Evolutionary conservation across 2,113 vertebrate species (phyloP).

Genomic region (Butastur rufipennis): DNA sequence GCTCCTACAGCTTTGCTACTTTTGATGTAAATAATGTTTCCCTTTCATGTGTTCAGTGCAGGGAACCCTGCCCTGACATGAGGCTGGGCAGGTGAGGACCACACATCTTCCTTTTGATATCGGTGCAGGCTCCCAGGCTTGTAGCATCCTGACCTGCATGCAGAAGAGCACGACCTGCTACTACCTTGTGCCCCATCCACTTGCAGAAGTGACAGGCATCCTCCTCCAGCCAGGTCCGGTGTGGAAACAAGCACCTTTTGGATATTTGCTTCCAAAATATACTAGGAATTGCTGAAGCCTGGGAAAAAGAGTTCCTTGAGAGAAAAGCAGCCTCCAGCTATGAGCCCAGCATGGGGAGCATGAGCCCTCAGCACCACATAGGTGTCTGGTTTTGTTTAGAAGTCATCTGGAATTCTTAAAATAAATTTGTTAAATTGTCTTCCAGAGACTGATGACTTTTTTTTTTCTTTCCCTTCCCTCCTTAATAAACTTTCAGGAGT

Average conservation of each 20-base stretch:
- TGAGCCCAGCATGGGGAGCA: rapidly evolving
- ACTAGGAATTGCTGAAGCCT: background rate
- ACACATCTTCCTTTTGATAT: background rate
- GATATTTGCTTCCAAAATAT: background rate
- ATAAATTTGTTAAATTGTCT: conserved; percentile 50
- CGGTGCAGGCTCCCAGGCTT: background rate
- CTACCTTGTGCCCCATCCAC: background rate
- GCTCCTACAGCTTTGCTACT: background rate
- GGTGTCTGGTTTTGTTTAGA: conserved; percentile 44
- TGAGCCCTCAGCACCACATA: background rate
- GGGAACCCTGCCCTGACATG: background rate
- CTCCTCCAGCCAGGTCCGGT: rapidly evolving
- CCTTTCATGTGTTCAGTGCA: background rate
- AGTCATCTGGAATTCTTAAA: conserved; percentile 52
- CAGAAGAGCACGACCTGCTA: rapidly evolving
- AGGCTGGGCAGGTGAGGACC: background rate
- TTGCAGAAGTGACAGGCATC: background rate
- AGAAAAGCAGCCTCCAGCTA: background rate
- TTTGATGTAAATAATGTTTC: background rate
- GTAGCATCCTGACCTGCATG: background rate
- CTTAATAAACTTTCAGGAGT: conserved; percentile 76
- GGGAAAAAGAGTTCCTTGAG: background rate
- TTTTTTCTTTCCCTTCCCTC: background rate
- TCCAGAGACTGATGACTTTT: conserved; percentile 40
- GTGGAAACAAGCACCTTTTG: background rate